Evolutionary conservation across 2,113 vertebrate species (phyloP), one percentile per base, ranked within the genome.

Genomic region (Leptosomus discolor): DNA sequence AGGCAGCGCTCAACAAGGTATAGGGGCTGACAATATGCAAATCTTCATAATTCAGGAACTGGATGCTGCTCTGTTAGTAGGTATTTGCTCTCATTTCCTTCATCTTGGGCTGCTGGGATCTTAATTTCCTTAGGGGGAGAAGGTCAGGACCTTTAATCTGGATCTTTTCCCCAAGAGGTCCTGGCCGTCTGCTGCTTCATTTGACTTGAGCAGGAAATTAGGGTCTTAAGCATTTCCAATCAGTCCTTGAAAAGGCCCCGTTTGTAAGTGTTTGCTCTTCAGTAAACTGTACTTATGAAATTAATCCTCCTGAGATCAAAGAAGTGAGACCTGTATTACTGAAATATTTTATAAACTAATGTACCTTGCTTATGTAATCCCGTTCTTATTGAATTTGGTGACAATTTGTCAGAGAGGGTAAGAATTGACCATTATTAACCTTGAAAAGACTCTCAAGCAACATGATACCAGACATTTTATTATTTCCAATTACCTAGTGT

Each of bases 271-370:
- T 94, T 90, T 94, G 84, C 89, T 94, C 81, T 96, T 82, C 84
- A 91, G 63, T 50, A 92, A 94, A 87, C 41, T 4, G 1, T 23
- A 39, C 37, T 87, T 80, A 83, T 0, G n/a, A 60, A 91, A 92
- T 90, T 69, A 90, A 91, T 92, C 77, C 92, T 69, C 84, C 46
- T 27, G 77, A 85, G 84, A 96, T 73, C 84, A 85, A 32, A 74
- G 87, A 41, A 90, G 67, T 32, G 75, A 87, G 94, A 87, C 74
- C 89, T 95, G 30, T 71, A 43, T 54, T 61, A 80, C 65, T 93
- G 87, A 82, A 94, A 90, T 83, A 51, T 88, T 96, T 75, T 78
- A 92, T 78, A 83, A 94, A 91, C 70, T 51, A 65, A 92, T 67
- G 54, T 63, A 54, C 89, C 37, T 88, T 69, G 74, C 46, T 82